These are phyloP conservation scores for Eilema griseolum DNA, from an alignment of 2,888 invertebrate genomes.

Conservation along the genomic window DNA sequence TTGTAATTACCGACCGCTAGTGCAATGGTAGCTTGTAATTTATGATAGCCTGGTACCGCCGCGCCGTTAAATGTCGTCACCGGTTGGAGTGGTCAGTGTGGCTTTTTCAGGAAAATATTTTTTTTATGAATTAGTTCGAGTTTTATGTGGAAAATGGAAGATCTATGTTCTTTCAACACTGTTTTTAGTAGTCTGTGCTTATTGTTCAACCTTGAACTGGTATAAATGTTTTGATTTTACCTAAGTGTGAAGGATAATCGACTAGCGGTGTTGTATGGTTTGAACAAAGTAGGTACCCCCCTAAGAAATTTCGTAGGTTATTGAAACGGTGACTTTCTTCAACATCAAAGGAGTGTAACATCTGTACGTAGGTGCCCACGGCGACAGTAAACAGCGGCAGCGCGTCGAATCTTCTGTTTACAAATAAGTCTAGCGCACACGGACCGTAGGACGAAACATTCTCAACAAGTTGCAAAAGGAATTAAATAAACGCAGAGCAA, in stretches of 20 bases:
- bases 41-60: conserved; percentile 72
- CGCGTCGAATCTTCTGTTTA: neutral
- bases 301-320: too few relatives aligned
- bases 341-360: too few relatives aligned
- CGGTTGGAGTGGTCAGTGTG: conserved; percentile 48
- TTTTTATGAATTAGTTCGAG: conserved; percentile 38
- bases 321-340: too few relatives aligned
- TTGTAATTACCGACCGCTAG: conserved; percentile 54
- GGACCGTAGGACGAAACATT: neutral
- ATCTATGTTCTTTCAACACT: too few relatives aligned
- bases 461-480: neutral
- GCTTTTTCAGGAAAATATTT: conserved; percentile 41
- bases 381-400: neutral
- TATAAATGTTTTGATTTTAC: neutral
- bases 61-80: conserved; percentile 67
- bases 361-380: too few relatives aligned
- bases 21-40: conserved; percentile 67
- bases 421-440: neutral
- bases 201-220: neutral
- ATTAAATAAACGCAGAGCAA: neutral
- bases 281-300: too few relatives aligned
- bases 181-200: neutral
- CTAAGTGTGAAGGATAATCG: too few relatives aligned
- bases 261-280: too few relatives aligned
- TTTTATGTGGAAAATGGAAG: conserved; percentile 18